Evolutionary conservation across 2,888 invertebrate genomes (phyloP).

Genomic region (Saturnia japonica): DNA sequence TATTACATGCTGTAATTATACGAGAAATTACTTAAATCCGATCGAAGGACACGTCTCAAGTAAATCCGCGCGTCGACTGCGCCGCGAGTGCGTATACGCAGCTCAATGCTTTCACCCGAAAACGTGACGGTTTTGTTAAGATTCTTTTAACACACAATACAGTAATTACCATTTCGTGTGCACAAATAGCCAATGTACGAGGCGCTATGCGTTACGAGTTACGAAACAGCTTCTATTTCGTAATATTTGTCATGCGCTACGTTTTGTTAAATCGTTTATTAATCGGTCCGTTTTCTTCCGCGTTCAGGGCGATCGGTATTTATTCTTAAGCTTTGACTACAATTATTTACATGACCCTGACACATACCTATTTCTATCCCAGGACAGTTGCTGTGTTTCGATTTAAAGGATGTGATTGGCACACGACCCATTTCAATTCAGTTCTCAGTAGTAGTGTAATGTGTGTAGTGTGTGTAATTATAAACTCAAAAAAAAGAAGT

Average conservation of each 20-base stretch:
- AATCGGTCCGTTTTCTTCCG: conserved; percentile 8
- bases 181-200: conserved; percentile 8
- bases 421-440: too few species aligned
- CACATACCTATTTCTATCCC: too few species aligned
- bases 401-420: too few species aligned
- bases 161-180: conserved; percentile 35
- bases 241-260: conserved; percentile 10
- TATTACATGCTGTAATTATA: background rate
- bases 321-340: background rate
- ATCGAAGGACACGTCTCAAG: conserved; percentile 1
- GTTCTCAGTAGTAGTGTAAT: too few species aligned
- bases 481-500: too few species aligned
- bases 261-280: background rate
- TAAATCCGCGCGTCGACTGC: conserved; percentile 11
- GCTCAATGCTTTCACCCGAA: conserved; percentile 35
- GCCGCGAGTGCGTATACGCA: conserved; percentile 22
- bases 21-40: background rate
- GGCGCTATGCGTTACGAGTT: conserved; percentile 9
- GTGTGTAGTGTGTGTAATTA: too few species aligned
- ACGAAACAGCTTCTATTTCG: background rate
- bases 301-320: background rate
- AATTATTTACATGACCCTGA: too few species aligned
- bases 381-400: too few species aligned
- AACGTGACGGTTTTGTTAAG: conserved; percentile 48
- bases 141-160: conserved; percentile 21